Percentiles rank a stretch among this genome's conserved stretches.
Evolutionary conservation across 2,888 invertebrate genomes (phyloP).

Genomic region (Acronicta alni): DNA sequence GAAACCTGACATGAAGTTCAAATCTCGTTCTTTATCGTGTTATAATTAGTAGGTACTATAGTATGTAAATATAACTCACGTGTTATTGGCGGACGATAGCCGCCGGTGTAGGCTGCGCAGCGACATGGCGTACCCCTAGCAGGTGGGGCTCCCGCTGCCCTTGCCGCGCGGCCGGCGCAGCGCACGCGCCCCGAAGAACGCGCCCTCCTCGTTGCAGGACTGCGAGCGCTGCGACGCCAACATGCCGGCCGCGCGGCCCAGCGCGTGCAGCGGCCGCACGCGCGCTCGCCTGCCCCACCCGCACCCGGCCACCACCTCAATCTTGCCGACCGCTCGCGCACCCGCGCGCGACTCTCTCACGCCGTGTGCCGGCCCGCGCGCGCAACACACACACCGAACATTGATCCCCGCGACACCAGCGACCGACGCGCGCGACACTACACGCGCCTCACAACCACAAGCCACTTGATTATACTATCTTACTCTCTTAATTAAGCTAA

Average conservation of each 20-base stretch:
- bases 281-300: conserved; percentile 88
- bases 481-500: conserved; percentile 65
- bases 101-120: conserved; percentile 91
- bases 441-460: conserved; percentile 53
- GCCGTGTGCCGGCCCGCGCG: conserved; percentile 52
- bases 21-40: no score
- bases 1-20: no score
- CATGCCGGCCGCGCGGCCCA: conserved; percentile 86
- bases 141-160: conserved; percentile 89
- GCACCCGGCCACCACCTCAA: conserved; percentile 87
- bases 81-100: conserved; percentile 90
- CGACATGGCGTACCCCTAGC: conserved; percentile 91
- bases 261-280: conserved; percentile 86
- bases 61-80: conserved; percentile 80
- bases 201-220: conserved; percentile 89
- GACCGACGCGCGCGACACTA: conserved; percentile 43
- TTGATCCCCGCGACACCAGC: conserved; percentile 47
- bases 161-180: conserved; percentile 89
- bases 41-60: neutral
- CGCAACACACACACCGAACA: conserved; percentile 56
- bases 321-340: conserved; percentile 77
- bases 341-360: conserved; percentile 61
- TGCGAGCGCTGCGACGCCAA: conserved; percentile 87
- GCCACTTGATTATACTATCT: conserved; percentile 73
- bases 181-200: conserved; percentile 88